Conservation (phyloP, 2,888 invertebrate species). For the Agriotes lineatus region DNA sequence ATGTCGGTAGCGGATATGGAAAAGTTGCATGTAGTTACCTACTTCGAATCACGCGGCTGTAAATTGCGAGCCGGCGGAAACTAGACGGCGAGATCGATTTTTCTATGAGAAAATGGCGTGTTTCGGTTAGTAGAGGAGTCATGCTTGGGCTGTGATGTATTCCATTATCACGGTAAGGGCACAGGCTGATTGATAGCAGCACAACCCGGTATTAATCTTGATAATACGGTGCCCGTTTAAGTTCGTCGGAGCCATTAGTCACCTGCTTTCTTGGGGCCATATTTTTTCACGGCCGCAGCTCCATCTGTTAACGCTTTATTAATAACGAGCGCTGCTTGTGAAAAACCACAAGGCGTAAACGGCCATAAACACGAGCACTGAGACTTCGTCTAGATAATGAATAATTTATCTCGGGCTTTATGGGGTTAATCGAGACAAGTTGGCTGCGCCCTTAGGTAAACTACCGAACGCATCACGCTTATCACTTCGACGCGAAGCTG, state of each 20-base stretch:
- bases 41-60: slow-evolving; percentile 4
- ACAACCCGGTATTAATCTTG: slow-evolving; percentile 26
- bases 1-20: neutral
- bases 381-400: neutral
- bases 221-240: slow-evolving; percentile 22
- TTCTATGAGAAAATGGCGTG: slow-evolving; percentile 38
- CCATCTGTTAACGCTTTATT: slow-evolving; percentile 9
- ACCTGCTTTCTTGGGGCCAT: slow-evolving; percentile 19
- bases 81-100: slow-evolving; percentile 31
- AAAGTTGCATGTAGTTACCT: neutral
- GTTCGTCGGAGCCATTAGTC: slow-evolving; percentile 35
- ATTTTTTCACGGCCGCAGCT: slow-evolving; percentile 15
- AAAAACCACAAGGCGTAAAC: slow-evolving; percentile 6
- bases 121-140: slow-evolving; percentile 21
- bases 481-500: too few species aligned
- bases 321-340: neutral
- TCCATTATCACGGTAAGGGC: slow-evolving; percentile 34
- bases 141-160: slow-evolving; percentile 26
- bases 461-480: too few species aligned
- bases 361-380: neutral
- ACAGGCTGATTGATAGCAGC: slow-evolving; percentile 35
- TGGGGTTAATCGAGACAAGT: neutral
- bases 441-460: too few species aligned
- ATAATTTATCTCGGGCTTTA: neutral
- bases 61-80: slow-evolving; percentile 18